These are phyloP conservation scores for Drosophila carrolli DNA, from an alignment of 1,140 invertebrate species.

Conservation along the genomic window DNA sequence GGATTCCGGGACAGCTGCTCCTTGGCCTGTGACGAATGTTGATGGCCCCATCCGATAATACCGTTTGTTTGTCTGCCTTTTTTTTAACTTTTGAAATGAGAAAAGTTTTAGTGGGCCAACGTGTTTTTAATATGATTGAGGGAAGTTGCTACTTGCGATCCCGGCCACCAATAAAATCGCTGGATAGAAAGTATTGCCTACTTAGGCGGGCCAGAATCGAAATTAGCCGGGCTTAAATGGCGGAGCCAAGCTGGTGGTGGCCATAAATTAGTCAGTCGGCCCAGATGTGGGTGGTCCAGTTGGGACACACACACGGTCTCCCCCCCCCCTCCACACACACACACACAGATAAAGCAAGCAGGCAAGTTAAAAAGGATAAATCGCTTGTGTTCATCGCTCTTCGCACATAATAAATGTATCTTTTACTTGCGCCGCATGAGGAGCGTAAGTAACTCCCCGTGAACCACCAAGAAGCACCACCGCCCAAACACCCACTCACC, in stretches of 20 bases:
- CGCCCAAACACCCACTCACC: slow-evolving; percentile 14
- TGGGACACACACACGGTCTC: slow-evolving; percentile 37
- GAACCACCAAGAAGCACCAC: slow-evolving; percentile 17
- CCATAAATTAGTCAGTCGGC: slow-evolving; percentile 73
- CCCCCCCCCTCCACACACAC: slow-evolving; percentile 11
- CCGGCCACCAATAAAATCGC: neutral
- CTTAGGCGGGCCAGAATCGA: slow-evolving; percentile 46
- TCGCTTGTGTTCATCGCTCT: slow-evolving; percentile 84
- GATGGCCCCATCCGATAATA: slow-evolving; percentile 68
- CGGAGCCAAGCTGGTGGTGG: slow-evolving; percentile 62
- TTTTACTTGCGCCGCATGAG: slow-evolving; percentile 78
- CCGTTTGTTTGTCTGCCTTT: slow-evolving; percentile 78
- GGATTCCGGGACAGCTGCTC: slow-evolving; percentile 34
- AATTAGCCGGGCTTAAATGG: slow-evolving; percentile 71
- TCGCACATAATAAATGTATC: slow-evolving; percentile 84
- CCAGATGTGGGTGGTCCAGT: slow-evolving; percentile 65
- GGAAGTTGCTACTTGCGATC: neutral
- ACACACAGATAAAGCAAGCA: slow-evolving; percentile 47
- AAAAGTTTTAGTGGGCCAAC: slow-evolving; percentile 70
- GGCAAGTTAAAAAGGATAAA: slow-evolving; percentile 83
- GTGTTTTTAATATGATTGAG: slow-evolving; percentile 57
- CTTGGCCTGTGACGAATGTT: slow-evolving; percentile 70
- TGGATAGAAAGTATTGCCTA: slow-evolving; percentile 45
- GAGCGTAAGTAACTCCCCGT: slow-evolving; percentile 76
- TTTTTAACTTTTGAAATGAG: slow-evolving; percentile 81